Percentiles rank a stretch among this genome's conserved stretches.
These are phyloP conservation scores for Blastobasis lacticolella DNA, from an alignment of 2,888 invertebrate genomes.

Conservation along the genomic window DNA sequence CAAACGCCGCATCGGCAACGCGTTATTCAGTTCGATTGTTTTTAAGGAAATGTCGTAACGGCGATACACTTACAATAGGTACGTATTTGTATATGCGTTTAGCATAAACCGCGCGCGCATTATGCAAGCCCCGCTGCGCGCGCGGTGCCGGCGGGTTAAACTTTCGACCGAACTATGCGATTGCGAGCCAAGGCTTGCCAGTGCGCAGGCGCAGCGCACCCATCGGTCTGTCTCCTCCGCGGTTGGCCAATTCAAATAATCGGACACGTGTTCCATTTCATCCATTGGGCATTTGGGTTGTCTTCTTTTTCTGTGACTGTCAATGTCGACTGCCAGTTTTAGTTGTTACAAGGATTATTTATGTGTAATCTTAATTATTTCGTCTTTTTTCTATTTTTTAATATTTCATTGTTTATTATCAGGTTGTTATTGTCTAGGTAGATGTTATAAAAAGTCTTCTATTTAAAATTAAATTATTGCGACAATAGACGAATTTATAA, in stretches of 20 bases:
- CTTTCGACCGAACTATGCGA: constrained; percentile 26
- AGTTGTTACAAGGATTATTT: too few species aligned
- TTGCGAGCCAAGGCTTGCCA: constrained; percentile 20
- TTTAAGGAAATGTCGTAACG: constrained; percentile 1
- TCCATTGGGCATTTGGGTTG: background rate
- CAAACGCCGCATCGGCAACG: too few species aligned
- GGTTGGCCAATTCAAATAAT: background rate
- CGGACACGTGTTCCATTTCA: background rate
- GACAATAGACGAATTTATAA: too few species aligned
- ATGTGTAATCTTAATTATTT: too few species aligned
- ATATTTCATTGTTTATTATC: too few species aligned
- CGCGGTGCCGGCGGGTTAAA: constrained; percentile 15
- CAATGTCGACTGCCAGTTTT: too few species aligned
- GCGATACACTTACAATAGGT: constrained; percentile 4
- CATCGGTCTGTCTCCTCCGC: background rate
- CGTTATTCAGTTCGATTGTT: too few species aligned
- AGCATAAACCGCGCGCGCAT: constrained; percentile 19
- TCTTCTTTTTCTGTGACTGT: too few species aligned
- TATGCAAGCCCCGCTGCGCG: constrained; percentile 11
- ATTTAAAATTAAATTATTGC: too few species aligned
- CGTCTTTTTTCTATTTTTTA: too few species aligned
- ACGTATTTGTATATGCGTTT: constrained; percentile 14
- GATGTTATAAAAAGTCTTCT: too few species aligned
- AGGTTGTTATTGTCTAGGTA: too few species aligned
- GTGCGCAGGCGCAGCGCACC: constrained; percentile 1